Base-by-base conservation (phyloP, 2,888 invertebrate genomes). In the Drosophila heteroneura region DNA sequence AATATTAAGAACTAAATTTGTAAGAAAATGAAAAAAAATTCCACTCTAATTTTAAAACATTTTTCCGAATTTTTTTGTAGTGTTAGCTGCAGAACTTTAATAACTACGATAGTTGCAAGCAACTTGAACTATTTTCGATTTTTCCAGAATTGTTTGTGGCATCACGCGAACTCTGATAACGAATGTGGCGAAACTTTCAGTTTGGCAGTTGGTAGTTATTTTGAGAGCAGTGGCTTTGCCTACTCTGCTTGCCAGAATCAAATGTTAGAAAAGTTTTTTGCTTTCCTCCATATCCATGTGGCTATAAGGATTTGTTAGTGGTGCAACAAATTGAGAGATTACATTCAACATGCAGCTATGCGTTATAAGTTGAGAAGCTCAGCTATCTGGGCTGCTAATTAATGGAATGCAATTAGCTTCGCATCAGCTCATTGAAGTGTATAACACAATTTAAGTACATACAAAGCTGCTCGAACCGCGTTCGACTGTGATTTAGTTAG, bases 351-450 rank as follows among this genome's bases (percentile, higher is more conserved):
- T 56, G 41, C 51, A 44, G 28, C 49, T 59, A 67, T 65, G 61
- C 19, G 44, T 33, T 39, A 16, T 16, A 22, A 30, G 33, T 65
- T 44, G 14, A 22, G 16, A 14, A 54, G 33, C 59, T 26, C 16
- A 28, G 32, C 37, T 47, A 28, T 32, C 41, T 51, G 47, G 9
- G 19, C 61, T 22, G 32, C 41, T 74, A 77, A 81, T 83, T 77
- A 77, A 83, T 76, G 63, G 44, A 74, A 52, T 70, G 64, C 67
- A 83, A 84, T 86, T 83, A 81, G 54, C 60, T 72, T 53, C 61
- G 57, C n/a, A 63, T 39, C 58, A 54, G 66, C 61, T 53, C 83
- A 83, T 76, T 83, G 57, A 83, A 65, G 60, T 58, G 57, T 66
- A 53, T 61, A 60, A 69, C 56, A 37, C 74, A 65, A 58, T 68